Percentiles rank a stretch among this genome's conserved stretches.
phyloP scores from a whole-genome alignment of 2,113 vertebrate species.

The Tonatia bakeri region DNA sequence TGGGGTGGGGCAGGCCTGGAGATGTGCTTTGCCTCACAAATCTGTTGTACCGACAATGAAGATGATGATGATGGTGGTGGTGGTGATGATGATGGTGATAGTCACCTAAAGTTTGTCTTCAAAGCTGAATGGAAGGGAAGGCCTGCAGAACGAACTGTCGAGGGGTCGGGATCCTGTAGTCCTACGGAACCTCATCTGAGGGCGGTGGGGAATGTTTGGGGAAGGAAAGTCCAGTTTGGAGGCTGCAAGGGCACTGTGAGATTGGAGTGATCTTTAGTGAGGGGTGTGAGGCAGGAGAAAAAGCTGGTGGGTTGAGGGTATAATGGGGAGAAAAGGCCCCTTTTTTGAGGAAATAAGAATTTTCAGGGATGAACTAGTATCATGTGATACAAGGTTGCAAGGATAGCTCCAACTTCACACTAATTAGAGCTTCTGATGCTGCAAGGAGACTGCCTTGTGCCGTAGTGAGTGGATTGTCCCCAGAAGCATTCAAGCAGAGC shows the following conservation, averaged over 20 bases:
- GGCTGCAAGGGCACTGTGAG: background rate
- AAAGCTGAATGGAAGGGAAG: background rate
- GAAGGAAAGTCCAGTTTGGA: background rate
- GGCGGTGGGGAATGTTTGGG: background rate
- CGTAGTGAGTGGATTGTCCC: background rate
- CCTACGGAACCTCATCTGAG: background rate
- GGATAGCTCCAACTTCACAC: background rate
- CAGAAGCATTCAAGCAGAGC: background rate
- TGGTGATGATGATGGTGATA: background rate
- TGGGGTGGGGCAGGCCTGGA: slow-evolving; percentile 8
- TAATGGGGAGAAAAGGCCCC: background rate
- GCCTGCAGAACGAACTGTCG: background rate
- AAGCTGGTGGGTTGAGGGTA: background rate
- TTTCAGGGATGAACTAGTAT: background rate
- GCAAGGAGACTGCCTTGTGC: fast-evolving
- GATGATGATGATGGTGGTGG: background rate
- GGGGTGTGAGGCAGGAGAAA: background rate
- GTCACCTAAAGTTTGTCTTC: background rate
- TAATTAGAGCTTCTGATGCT: background rate
- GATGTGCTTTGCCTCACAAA: slow-evolving; percentile 53
- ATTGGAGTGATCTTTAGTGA: background rate
- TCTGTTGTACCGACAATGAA: background rate
- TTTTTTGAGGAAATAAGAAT: background rate
- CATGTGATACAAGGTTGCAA: background rate
- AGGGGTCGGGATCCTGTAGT: background rate